A percentile compares a stretch with the other conserved stretches of the same genome.
phyloP scores from a whole-genome alignment of 2,888 invertebrate genomes.

The Aleiodes testaceus region DNA sequence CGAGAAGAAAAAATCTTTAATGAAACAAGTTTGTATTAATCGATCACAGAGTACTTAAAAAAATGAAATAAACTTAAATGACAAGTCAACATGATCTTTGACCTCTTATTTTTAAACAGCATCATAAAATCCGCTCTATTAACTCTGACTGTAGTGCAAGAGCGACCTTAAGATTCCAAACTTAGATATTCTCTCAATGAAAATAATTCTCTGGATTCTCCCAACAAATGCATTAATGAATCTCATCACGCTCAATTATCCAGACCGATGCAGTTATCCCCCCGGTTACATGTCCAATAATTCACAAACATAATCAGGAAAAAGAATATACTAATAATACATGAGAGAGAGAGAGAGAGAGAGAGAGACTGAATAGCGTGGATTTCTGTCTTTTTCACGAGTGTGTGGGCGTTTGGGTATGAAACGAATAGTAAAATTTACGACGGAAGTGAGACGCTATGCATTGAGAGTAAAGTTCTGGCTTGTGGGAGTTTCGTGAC shows the following conservation, averaged over 20 bases:
- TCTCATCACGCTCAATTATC: not conserved
- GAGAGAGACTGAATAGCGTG: too few species aligned
- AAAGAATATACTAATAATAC: not conserved
- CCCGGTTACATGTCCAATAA: not conserved
- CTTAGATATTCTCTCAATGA: too few species aligned
- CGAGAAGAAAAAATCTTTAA: too few species aligned
- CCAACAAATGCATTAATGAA: not conserved
- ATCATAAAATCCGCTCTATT: too few species aligned
- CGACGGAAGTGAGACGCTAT: constrained; percentile 16
- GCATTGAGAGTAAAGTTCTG: constrained; percentile 11
- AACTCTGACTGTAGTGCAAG: too few species aligned
- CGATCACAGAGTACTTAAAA: too few species aligned
- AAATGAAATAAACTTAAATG: too few species aligned
- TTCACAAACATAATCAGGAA: not conserved
- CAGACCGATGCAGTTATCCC: constrained; percentile 6
- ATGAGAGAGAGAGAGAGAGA: not conserved
- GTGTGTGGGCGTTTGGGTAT: constrained; percentile 11
- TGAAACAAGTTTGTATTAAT: too few species aligned
- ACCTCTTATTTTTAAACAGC: too few species aligned
- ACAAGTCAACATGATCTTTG: too few species aligned
- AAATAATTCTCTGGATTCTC: not conserved
- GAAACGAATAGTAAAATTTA: constrained; percentile 16
- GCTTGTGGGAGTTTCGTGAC: constrained; percentile 6
- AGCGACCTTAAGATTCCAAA: too few species aligned
- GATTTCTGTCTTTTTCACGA: not conserved